Conservation (phyloP, 2,888 invertebrate species). For the Plebejus argus region DNA sequence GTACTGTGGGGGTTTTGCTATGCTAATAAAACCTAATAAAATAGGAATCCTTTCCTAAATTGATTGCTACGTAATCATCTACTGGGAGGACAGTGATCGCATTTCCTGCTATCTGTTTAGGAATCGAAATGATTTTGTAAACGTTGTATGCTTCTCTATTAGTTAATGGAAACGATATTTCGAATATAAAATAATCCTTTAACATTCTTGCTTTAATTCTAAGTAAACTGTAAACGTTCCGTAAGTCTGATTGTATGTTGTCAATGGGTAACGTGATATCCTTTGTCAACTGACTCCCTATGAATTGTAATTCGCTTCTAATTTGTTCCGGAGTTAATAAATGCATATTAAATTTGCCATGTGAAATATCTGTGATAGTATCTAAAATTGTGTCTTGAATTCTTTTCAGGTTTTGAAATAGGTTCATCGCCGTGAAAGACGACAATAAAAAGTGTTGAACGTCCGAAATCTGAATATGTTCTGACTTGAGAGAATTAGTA, state of each 20-base stretch:
- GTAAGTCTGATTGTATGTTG: conserved; percentile 8
- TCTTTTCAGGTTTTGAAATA: conserved; percentile 10
- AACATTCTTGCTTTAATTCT: background rate
- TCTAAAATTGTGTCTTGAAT: conserved; percentile 3
- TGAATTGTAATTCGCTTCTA: conserved; percentile 7
- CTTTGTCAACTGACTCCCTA: background rate
- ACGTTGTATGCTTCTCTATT: background rate
- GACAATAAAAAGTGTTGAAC: background rate
- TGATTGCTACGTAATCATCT: no score
- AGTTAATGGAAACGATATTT: conserved; percentile 1
- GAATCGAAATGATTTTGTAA: conserved; percentile 12
- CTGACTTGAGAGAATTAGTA: background rate
- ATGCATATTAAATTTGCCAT: no score
- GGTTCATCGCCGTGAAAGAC: background rate
- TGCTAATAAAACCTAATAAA: no score
- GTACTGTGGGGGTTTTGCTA: no score
- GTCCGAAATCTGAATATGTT: background rate
- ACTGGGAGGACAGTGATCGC: background rate
- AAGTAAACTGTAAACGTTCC: background rate
- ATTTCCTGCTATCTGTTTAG: conserved; percentile 3
- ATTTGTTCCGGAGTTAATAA: background rate
- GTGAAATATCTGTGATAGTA: background rate
- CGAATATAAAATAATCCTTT: conserved; percentile 5
- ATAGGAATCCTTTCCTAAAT: no score
- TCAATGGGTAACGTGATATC: conserved; percentile 8